Evolutionary conservation across 1,140 invertebrate genomes (phyloP), one percentile per base, ranked within the genome.

Genomic region (Contarinia nasturtii): DNA sequence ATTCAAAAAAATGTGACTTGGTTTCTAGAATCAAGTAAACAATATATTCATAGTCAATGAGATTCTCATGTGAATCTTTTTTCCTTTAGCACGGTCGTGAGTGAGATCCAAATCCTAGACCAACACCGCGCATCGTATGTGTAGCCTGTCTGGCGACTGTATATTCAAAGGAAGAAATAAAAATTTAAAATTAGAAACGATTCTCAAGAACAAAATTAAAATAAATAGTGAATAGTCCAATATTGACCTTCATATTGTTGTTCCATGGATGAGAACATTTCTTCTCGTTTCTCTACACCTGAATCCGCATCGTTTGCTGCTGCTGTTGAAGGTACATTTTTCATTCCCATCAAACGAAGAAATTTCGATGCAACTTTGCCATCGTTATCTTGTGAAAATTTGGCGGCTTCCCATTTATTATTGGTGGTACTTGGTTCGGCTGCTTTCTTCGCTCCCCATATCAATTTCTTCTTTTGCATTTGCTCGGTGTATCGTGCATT

Each of bases 241-340:
- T n/a, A n/a, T n/a, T n/a, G n/a, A n/a, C n/a, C n/a, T 66, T 93
- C 87, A 60, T 96, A 96, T 60, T 96, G 89, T 52, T 86, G 80
- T 57, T 95, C 90, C 75, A 96, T 82, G 36, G 82, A 80, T 46
- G 76, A 75, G 61, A 95, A 94, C 67, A 94, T 77, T 64, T 92
- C 87, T 57, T 90, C 82, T 56, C 92, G 87, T 56, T 88, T 86
- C 53, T 82, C 80, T 15, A 81, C 61, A 12, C 77, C 74, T 51
- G 83, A 77, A 12, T 58, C 58, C 20, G 52, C 45, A 1, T 52
- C 43, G 5, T 54, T 54, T 2, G 61, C 53, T 20, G 66, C 42
- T 20, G 64, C 57, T 12, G 66, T 57, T 5, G 49, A 58, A 63
- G 58, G 37, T 22, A 20, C 19, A 18, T 75, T 73, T 63, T 85